Conservation (phyloP, 2,888 invertebrate genomes). For the Epistrophe eligans region DNA sequence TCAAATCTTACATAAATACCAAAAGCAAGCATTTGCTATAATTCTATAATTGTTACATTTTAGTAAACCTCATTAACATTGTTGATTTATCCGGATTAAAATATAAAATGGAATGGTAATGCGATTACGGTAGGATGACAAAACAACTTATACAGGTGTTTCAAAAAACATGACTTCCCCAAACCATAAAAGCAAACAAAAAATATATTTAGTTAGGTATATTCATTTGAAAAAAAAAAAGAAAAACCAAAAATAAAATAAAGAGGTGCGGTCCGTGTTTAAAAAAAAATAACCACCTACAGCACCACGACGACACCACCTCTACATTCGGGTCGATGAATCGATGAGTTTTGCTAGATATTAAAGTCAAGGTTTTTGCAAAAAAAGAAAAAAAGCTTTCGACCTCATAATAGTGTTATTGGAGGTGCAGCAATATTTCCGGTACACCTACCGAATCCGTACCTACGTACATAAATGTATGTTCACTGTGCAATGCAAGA, state of each 20-base stretch:
- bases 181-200: background rate
- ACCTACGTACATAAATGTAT: background rate
- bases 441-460: background rate
- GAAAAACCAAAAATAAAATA: background rate
- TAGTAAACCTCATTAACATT: constrained; percentile 30
- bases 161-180: background rate
- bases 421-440: constrained; percentile 28
- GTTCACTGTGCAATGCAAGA: background rate
- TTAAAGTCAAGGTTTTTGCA: constrained; percentile 66
- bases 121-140: background rate
- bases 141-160: background rate
- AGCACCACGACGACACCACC: too few relatives aligned
- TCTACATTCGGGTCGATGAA: constrained; percentile 66
- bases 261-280: background rate
- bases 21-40: constrained; percentile 16
- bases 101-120: constrained; percentile 8
- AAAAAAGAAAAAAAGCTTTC: constrained; percentile 24
- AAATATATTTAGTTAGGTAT: background rate
- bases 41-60: constrained; percentile 14
- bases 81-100: constrained; percentile 34
- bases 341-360: constrained; percentile 64
- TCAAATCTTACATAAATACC: background rate
- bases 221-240: background rate
- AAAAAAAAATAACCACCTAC: constrained; percentile 5
- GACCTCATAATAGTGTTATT: constrained; percentile 17